These are phyloP conservation scores for Poeciliopsis prolifica DNA, from an alignment of 2,113 vertebrate genomes.

Conservation along the genomic window DNA sequence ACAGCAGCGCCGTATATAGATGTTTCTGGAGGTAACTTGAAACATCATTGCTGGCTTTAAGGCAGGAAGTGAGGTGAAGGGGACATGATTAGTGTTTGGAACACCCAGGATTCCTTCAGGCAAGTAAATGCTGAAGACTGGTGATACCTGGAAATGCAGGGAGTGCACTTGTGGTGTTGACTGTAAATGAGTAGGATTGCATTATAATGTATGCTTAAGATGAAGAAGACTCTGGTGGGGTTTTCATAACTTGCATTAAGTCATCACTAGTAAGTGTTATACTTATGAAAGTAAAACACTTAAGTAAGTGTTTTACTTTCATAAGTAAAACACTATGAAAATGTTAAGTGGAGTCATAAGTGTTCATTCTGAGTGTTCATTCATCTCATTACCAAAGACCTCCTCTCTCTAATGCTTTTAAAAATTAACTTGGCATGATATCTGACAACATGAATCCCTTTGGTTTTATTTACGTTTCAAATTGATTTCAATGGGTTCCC, in stretches of 20 bases:
- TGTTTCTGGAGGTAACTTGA: conserved; percentile 53
- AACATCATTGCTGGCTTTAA: conserved; percentile 53
- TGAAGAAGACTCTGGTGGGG: conserved; percentile 3
- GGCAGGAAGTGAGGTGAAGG: conserved; percentile 69
- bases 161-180: conserved; percentile 41
- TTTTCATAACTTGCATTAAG: conserved; percentile 43
- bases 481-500: background rate
- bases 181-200: conserved; percentile 54
- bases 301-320: background rate
- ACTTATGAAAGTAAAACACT: too few relatives aligned
- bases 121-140: conserved; percentile 51
- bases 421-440: background rate
- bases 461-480: background rate
- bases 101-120: conserved; percentile 61
- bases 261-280: conserved; percentile 26
- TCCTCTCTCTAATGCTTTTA: background rate
- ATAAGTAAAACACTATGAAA: conserved; percentile 5
- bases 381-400: conserved; percentile 22
- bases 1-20: conserved; percentile 14
- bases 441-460: background rate
- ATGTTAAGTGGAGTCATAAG: conserved; percentile 26
- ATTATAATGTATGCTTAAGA: conserved; percentile 49
- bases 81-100: conserved; percentile 70
- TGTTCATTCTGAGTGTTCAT: conserved; percentile 9
- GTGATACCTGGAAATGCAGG: conserved; percentile 56